Evolutionary conservation across 2,888 invertebrate species (phyloP), one percentile per base, ranked within the genome.

Genomic region (Xanthia togata): DNA sequence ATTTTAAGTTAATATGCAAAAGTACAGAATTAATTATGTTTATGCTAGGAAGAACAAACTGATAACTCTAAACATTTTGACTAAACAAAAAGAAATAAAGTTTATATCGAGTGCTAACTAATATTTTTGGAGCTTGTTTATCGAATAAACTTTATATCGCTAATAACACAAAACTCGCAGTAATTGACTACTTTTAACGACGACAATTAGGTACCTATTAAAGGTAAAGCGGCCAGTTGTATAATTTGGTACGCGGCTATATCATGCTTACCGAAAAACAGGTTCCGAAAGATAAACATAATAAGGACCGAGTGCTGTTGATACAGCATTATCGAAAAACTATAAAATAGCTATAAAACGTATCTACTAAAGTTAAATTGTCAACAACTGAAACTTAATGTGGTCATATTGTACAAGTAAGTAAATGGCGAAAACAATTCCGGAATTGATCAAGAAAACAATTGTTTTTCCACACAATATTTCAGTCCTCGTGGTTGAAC

Each of bases 111-210:
- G 1, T 17, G 0, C 35, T 23, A 44, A 67, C 44, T 57, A 62
- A 75, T 35, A 38, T 68, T 68, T 57, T 38, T 55, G 17, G 23
- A 12, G 23, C 55, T 55, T 23, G 53, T 53, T 53, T 31, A 35
- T n/a, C 35, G 23, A 69, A 59, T 35, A 63, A 79, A 69, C 50
- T 14, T 71, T 35, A 72, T 4, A 14, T 44, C 17, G 14, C 62
- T 65, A 26, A 67, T 65, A 70, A 41, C 11, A 35, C 67, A 20
- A 78, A n/a, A 69, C 14, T 55, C 55, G 26, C 67, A 44, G 41
- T 80, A 75, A 68, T 75, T 70, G 55, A 14, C 41, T 62, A 67
- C 14, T 17, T 74, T 44, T 23, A 23, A 38, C 31, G 9, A 53
- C 9, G 4, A 17, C 8, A 3, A 60, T 41, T 47, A 50, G 26